These are phyloP conservation scores for Sarcophaga caerulescens DNA, from an alignment of 2,888 invertebrate species.

Conservation along the genomic window DNA sequence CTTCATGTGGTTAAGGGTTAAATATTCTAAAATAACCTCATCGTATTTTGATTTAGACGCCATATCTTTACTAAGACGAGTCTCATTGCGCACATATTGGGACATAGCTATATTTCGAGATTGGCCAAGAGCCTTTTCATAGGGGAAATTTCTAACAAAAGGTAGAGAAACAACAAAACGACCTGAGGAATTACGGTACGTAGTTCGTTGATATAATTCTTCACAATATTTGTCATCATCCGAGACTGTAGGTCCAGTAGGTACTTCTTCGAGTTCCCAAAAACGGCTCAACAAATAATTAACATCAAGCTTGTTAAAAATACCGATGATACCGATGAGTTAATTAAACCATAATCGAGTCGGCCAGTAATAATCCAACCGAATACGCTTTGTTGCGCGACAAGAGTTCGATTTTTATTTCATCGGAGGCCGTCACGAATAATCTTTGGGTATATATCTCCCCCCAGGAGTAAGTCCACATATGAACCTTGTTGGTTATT, in stretches of 20 bases:
- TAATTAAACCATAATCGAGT: background rate
- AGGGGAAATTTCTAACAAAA: no score
- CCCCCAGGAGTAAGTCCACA: background rate
- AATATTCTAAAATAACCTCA: background rate
- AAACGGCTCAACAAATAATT: background rate
- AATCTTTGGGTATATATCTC: background rate
- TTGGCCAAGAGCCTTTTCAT: no score
- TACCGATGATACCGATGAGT: background rate
- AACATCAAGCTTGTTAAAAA: background rate
- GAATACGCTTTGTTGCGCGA: background rate
- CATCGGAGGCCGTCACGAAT: background rate
- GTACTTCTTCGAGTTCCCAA: conserved; percentile 5
- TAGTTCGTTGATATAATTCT: background rate
- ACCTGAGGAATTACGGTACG: background rate
- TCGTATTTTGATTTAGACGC: background rate
- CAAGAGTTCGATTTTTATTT: background rate
- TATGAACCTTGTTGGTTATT: background rate
- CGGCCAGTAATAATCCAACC: background rate
- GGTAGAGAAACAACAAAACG: background rate
- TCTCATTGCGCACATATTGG: background rate
- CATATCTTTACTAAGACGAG: background rate
- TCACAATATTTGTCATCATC: conserved; percentile 9
- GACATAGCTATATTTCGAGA: background rate
- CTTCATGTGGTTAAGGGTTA: background rate
- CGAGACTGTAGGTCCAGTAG: background rate